Evolutionary conservation across 2,797 vertebrate genomes (phyloP), one percentile per base, ranked within the genome.

Genomic region (Lepilemur septentrionalis): DNA sequence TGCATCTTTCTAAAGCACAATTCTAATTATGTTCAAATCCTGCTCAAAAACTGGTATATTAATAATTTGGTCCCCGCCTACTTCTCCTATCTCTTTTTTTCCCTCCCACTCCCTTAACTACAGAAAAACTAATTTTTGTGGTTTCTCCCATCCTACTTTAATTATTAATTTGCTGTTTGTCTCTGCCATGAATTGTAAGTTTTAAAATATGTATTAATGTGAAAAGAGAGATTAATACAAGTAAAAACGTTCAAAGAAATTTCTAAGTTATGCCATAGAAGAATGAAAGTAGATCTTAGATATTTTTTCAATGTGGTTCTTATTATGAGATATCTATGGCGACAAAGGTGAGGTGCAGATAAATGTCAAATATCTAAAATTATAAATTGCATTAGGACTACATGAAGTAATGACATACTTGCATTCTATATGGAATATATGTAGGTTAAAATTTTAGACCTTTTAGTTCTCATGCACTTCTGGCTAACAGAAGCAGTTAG

Each of bases 121-220:
- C 3, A 94, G 28, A 94, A 72, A 95, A 91, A 93, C 10, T 63
- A 72, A 70, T 76, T 30, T 65, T 1, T 8, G 41, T 28, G 18
- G 23, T 41, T 59, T 70, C 14, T 85, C 25, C 38, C 17, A 84
- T 72, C 4, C 46, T 88, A 76, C 28, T 67, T 79, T 48, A 96
- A 87, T 63, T 13, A 90, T 72, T 92, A 95, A 93, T 72, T 85
- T 92, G 41, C 46, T 94, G 18, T 46, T 92, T 80, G n/a, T 52
- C 14, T 97, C 32, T 82, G 38, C 41, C 20, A 93, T 14, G 92
- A 79, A 91, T 57, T 93, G 0, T 65, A 91, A 57, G 13, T 78
- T 81, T 97, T 32, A 9, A 52, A 93, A 93, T 78, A 69, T 4
- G 18, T 79, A 92, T 50, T 61, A 92, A 75, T 4, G n/a, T 59